These are phyloP conservation scores for Tineola bisselliella DNA, from an alignment of 2,888 invertebrate genomes.

Conservation along the genomic window DNA sequence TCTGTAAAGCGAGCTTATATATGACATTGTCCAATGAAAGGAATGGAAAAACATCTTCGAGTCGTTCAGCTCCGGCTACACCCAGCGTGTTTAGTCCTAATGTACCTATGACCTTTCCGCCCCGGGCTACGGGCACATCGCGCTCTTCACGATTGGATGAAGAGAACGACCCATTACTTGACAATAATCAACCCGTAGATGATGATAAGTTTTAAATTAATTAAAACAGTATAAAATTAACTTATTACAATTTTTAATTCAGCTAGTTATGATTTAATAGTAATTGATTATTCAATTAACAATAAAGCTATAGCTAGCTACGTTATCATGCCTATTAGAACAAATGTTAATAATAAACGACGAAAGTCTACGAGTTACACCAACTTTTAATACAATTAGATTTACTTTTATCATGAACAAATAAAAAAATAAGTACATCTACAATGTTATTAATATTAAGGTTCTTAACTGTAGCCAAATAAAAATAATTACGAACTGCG, in stretches of 20 bases:
- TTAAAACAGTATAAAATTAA: no score
- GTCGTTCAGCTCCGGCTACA: slow-evolving; percentile 83
- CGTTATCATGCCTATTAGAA: no score
- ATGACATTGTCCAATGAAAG: slow-evolving; percentile 68
- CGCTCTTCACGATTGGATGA: slow-evolving; percentile 45
- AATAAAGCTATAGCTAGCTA: no score
- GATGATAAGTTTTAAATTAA: slow-evolving; percentile 51
- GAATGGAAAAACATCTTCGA: slow-evolving; percentile 51
- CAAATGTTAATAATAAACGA: no score
- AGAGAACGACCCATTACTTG: slow-evolving; percentile 73
- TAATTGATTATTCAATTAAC: no score
- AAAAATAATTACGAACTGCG: background rate
- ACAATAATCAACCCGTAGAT: slow-evolving; percentile 42
- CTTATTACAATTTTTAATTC: no score
- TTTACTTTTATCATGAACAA: no score
- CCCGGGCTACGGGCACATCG: slow-evolving; percentile 58
- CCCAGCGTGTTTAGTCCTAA: slow-evolving; percentile 77
- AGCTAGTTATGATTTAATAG: no score
- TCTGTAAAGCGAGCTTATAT: slow-evolving; percentile 74
- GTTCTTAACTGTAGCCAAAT: background rate
- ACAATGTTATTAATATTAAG: background rate
- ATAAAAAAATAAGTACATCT: no score
- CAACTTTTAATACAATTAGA: no score
- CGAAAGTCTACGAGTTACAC: no score
- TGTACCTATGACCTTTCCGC: slow-evolving; percentile 60